Evolutionary conservation across 53 echinoderm and acorn worm species (phyloP).

Genomic region (Holothuria scabra): DNA sequence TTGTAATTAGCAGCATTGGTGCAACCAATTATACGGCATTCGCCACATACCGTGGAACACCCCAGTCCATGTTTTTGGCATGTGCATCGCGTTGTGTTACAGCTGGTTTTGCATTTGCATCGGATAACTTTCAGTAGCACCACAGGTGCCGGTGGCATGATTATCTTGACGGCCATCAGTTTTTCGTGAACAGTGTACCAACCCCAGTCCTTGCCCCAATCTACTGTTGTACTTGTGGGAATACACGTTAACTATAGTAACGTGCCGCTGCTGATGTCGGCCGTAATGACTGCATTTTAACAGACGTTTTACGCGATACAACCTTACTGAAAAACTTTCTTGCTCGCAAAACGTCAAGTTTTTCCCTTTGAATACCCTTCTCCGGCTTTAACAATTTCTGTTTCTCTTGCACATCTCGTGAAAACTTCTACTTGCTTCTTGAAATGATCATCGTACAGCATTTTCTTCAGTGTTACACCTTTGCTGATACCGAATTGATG

Average conservation of each 20-base stretch:
- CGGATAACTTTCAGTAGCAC: constrained; percentile 16
- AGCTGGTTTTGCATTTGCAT: constrained; percentile 38
- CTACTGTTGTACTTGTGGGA: constrained; percentile 37
- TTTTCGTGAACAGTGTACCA: neutral
- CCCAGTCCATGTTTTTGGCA: constrained; percentile 30
- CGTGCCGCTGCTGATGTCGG: constrained; percentile 46
- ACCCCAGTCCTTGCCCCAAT: constrained; percentile 15
- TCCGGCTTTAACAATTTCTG: constrained; percentile 23
- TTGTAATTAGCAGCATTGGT: neutral
- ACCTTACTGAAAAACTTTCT: constrained; percentile 33
- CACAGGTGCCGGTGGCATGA: constrained; percentile 22
- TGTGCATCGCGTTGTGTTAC: constrained; percentile 26
- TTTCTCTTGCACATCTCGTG: neutral
- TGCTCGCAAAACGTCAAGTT: constrained; percentile 32
- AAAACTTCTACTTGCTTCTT: constrained; percentile 43
- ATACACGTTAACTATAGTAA: constrained; percentile 44
- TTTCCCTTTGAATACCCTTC: constrained; percentile 16
- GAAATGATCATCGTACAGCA: constrained; percentile 26
- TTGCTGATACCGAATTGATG: constrained; percentile 57
- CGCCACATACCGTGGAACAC: constrained; percentile 16
- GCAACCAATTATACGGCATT: constrained; percentile 3
- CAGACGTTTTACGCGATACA: constrained; percentile 32
- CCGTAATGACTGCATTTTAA: constrained; percentile 35
- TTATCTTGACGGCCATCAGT: neutral
- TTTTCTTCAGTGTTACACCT: constrained; percentile 43